Base-by-base conservation (phyloP, 1,140 invertebrate genomes). In the Drosophila orena region DNA sequence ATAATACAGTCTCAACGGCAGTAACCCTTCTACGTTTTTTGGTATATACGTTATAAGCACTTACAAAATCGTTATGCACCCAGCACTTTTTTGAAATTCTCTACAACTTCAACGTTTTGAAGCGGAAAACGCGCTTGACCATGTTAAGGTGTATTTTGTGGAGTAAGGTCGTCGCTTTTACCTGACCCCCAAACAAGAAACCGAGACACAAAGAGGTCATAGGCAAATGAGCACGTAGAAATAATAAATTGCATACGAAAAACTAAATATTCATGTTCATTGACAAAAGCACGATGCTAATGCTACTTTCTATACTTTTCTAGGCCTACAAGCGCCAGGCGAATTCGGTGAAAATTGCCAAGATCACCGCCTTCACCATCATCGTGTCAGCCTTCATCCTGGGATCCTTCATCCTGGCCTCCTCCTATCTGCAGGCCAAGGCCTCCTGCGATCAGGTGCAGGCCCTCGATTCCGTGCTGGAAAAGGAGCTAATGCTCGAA, bases 351-450 rank as follows among this genome's bases (percentile, higher is more conserved):
- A 96, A 97, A 92, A 96, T 97, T 54, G 96, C 97, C 3, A 95
- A 95, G 91, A 97, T 97, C 81, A 95, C 95, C 14, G 96, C 96
- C 17, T 93, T 96, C 56, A 97, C 96, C 47, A 93, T 97, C 56
- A 94, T 97, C 53, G 94, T 95, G 0, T 95, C 96, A 37, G 95
- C 96, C 7, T 94, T 97, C 70, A 94, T 97, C 44, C 92, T 97
- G 68, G 96, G 96, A 27, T 93, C 95, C 57, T 97, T 97, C 90
- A 96, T 97, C 77, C 92, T 97, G 68, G 96, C 96, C 30, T 95
- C 96, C 6, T 95, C 96, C 70, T 97, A 96, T 93, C 94, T 97
- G n/a, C 94, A 96, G 79, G 96, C 95, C 30, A 94, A 95, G 62
- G 94, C 95, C 30, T 95, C 95, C 11, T 96, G 96, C 90, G 94